Conservation (phyloP, 1,140 invertebrate genomes). For the Sarcophaga bullata region DNA sequence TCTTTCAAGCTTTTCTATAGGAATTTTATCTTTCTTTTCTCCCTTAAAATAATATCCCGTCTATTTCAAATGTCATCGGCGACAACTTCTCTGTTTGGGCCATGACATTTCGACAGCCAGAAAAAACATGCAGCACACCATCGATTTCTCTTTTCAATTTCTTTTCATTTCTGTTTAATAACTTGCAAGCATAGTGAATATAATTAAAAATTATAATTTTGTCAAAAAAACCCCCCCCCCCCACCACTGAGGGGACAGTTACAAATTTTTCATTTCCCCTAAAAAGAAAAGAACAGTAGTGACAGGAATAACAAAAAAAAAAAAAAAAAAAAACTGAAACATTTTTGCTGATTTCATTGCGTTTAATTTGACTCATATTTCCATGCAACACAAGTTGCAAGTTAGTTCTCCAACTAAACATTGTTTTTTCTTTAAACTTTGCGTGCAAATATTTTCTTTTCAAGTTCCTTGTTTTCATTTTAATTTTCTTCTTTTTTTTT, state of each 20-base stretch:
- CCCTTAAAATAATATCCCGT: too few species aligned
- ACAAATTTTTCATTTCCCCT: not conserved
- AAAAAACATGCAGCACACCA: too few species aligned
- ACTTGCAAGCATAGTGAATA: too few species aligned
- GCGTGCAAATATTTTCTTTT: slow-evolving; percentile 14
- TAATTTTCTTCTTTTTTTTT: not conserved
- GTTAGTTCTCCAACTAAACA: not conserved
- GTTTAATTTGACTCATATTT: slow-evolving; percentile 9
- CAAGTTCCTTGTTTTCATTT: not conserved
- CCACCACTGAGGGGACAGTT: not conserved
- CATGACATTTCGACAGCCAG: too few species aligned
- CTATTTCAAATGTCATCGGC: too few species aligned
- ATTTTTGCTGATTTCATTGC: slow-evolving; percentile 8
- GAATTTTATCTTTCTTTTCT: too few species aligned
- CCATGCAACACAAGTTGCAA: not conserved
- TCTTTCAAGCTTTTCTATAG: too few species aligned
- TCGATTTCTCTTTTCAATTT: too few species aligned
- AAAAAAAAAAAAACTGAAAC: not conserved
- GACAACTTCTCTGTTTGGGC: too few species aligned
- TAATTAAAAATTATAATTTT: too few species aligned
- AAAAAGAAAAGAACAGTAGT: not conserved
- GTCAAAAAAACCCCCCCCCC: too few species aligned
- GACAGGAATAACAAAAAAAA: not conserved
- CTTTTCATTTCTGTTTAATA: too few species aligned
- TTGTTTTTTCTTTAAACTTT: slow-evolving; percentile 13